Evolutionary conservation across 2,113 vertebrate genomes (phyloP), one percentile per base, ranked within the genome.

Genomic region (Daubentonia madagascariensis): DNA sequence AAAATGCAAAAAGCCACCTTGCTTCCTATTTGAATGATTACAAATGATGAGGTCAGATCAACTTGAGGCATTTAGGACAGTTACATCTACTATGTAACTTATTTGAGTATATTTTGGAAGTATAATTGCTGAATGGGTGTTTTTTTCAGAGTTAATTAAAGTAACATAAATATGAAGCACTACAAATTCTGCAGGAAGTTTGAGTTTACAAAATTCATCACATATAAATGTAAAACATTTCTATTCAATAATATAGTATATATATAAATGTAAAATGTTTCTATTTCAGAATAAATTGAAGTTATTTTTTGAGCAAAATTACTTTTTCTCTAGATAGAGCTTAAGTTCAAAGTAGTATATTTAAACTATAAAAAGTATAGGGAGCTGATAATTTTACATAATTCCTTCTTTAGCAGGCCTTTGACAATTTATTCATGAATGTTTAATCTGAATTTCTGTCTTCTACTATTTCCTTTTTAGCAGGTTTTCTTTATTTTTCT

Each of bases 401-500:
- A 84, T 91, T 96, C 85, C 89, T 92, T 67, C 94, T 92, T 94
- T 95, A 97, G 98, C 97, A 98, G 98, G 50, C 52, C 80, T 98
- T 98, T 89, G 96, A 97, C 97, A 97, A 98, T 97, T 92, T 98
- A 98, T 98, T 98, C 14, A 98, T 97, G 80, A 97, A 68, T 67
- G 80, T 96, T 98, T 98, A 98, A 98, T 98, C 97, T 96, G 80
- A 76, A 73, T 90, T 93, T 97, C 98, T 97, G 98, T 98, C 94
- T 98, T 93, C 95, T 96, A 98, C 61, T 1, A 72, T 79, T 98
- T 97, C 96, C 78, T 96, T 97, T 79, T 94, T 96, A 94, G 96
- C 45, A 90, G 79, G 81, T 94, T 97, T 97, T 86, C 85, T 97
- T 98, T 97, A 91, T 98, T 98, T 86, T 85, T 50, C 50, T 97